Conservation (phyloP, 2,888 invertebrate species). For the Atrina japonica region DNA sequence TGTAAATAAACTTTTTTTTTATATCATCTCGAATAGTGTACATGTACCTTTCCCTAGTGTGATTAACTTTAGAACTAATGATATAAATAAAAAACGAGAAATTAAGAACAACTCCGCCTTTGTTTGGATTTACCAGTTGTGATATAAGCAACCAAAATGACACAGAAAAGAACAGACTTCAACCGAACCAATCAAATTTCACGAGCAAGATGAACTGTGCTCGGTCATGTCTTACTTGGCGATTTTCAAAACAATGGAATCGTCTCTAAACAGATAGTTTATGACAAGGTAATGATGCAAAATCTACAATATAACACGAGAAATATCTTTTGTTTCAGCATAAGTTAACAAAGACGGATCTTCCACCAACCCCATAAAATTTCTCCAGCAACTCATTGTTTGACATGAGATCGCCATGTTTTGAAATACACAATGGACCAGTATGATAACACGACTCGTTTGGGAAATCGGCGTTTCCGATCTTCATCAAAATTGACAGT, state of each 20-base stretch:
- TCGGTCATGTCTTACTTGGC: slow-evolving; percentile 65
- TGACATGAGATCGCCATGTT: slow-evolving; percentile 49
- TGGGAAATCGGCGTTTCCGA: slow-evolving; percentile 45
- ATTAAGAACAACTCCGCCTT: too few species aligned
- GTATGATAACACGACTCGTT: slow-evolving; percentile 47
- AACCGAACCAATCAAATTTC: slow-evolving; percentile 63
- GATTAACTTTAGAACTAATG: too few species aligned
- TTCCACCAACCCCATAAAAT: not conserved
- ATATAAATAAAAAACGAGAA: too few species aligned
- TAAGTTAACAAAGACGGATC: not conserved
- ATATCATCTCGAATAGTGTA: too few species aligned
- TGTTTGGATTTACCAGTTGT: too few species aligned
- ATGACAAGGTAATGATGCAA: slow-evolving; percentile 1
- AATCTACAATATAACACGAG: not conserved
- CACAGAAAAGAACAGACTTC: slow-evolving; percentile 55
- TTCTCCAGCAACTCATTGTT: not conserved
- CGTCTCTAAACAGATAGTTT: slow-evolving; percentile 35
- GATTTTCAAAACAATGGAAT: slow-evolving; percentile 54
- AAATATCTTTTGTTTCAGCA: too few species aligned
- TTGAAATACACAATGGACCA: slow-evolving; percentile 54
- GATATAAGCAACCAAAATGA: too few species aligned
- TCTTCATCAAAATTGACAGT: slow-evolving; percentile 14
- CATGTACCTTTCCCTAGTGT: too few species aligned
- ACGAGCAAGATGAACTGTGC: slow-evolving; percentile 63
- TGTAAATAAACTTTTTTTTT: too few species aligned